These are phyloP conservation scores for Picathartes gymnocephalus DNA, from an alignment of 2,113 vertebrate genomes.

Conservation along the genomic window DNA sequence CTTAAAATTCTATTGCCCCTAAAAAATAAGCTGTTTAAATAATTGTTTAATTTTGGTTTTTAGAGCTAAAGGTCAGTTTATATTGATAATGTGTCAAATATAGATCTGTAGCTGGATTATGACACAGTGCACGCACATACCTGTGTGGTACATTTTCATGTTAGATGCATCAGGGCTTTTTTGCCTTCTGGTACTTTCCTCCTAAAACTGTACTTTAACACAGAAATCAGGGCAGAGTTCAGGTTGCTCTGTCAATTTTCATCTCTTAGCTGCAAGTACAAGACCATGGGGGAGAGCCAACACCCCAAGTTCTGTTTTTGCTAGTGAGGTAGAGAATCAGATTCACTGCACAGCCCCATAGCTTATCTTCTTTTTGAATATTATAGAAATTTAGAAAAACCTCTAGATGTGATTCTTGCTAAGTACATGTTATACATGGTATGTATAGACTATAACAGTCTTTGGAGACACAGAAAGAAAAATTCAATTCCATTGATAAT, in stretches of 20 bases:
- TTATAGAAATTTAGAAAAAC: not conserved
- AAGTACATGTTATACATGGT: not conserved
- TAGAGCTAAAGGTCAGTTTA: not conserved
- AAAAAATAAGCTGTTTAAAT: not conserved
- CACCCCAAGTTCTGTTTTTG: not conserved
- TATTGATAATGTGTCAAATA: not conserved
- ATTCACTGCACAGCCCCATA: not conserved
- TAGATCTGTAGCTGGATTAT: not conserved
- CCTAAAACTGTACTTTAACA: not conserved
- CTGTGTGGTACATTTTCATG: not conserved
- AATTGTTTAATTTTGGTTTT: not conserved
- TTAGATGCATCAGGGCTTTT: not conserved
- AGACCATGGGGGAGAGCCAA: rapidly evolving
- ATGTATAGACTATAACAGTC: not conserved
- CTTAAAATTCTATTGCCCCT: not conserved
- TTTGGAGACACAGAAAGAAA: not conserved
- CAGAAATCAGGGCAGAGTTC: not conserved
- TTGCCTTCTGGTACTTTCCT: not conserved
- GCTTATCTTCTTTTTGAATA: not conserved
- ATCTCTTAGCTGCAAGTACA: not conserved
- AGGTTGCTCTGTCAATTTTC: not conserved
- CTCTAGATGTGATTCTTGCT: not conserved
- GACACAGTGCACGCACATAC: rapidly evolving
- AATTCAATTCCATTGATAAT: not conserved
- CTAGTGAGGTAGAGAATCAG: not conserved